These are phyloP conservation scores for Ceratosolen fusciceps DNA, from an alignment of 1,140 invertebrate genomes.

Conservation along the genomic window DNA sequence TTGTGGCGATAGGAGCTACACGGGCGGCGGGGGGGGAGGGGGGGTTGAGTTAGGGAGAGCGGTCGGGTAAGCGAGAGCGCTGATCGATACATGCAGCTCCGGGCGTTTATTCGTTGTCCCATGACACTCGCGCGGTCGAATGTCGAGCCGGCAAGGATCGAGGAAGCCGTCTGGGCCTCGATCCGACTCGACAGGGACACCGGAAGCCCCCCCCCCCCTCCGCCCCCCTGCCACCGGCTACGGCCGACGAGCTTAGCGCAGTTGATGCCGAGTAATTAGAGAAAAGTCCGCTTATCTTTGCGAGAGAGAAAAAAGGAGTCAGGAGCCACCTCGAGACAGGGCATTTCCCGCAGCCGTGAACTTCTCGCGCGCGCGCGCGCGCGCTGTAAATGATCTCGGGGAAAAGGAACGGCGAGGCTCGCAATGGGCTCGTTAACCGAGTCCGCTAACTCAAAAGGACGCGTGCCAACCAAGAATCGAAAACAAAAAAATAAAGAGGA, in stretches of 20 bases:
- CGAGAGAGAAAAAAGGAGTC: not conserved
- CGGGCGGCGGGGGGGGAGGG: not conserved
- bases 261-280: not conserved
- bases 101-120: slow-evolving; percentile 47
- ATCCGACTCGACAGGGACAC: too few relatives aligned
- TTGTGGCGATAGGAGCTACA: too few relatives aligned
- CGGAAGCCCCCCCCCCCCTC: too few relatives aligned
- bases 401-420: not conserved
- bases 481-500: too few relatives aligned
- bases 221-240: not conserved
- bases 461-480: not conserved
- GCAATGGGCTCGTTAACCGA: not conserved
- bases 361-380: not conserved
- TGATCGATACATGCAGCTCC: too few relatives aligned
- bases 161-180: too few relatives aligned
- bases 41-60: too few relatives aligned
- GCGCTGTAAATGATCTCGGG: not conserved
- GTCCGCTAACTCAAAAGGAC: not conserved
- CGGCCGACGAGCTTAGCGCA: not conserved
- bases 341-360: too few relatives aligned
- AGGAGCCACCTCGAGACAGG: too few relatives aligned
- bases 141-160: not conserved
- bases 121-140: slow-evolving; percentile 57
- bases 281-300: slow-evolving; percentile 6
- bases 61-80: too few relatives aligned